A percentile compares a stretch with the other conserved stretches of the same genome.
These are phyloP conservation scores for Furnarius figulus DNA, from an alignment of 2,113 vertebrate genomes.

Conservation along the genomic window DNA sequence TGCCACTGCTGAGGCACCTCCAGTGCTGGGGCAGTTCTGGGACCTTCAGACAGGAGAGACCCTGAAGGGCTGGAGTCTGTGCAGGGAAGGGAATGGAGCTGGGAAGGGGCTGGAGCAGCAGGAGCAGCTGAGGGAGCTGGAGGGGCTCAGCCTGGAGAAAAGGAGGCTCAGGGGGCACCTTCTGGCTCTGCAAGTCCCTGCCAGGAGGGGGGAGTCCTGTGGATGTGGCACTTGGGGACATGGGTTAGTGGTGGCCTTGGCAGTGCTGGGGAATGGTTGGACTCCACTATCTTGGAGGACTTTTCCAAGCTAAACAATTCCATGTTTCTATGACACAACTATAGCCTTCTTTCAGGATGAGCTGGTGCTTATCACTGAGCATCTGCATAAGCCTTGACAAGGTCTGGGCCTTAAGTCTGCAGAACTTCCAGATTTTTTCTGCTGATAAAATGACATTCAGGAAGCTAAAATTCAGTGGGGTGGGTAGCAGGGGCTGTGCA, in stretches of 20 bases:
- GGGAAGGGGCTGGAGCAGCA: neutral
- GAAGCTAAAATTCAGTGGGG: neutral
- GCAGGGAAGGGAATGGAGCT: neutral
- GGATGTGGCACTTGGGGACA: neutral
- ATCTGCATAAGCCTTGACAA: neutral
- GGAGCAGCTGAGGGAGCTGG: neutral
- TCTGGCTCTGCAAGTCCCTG: neutral
- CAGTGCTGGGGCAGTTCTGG: neutral
- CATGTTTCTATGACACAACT: neutral
- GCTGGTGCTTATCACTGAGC: neutral
- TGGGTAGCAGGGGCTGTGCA: rapidly evolving
- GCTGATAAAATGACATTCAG: neutral
- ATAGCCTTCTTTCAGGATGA: neutral
- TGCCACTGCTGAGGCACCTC: neutral
- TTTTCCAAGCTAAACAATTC: neutral
- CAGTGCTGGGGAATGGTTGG: neutral
- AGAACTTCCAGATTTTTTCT: neutral
- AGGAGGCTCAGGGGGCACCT: neutral
- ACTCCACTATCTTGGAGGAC: rapidly evolving
- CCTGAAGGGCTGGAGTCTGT: neutral
- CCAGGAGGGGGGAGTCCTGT: neutral
- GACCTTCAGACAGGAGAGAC: neutral
- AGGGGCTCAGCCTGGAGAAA: neutral
- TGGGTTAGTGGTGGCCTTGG: neutral
- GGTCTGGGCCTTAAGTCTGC: neutral